Percentiles rank a stretch among this genome's conserved stretches.
Evolutionary conservation across 2,113 vertebrate genomes (phyloP).

Genomic region (Geococcyx californianus): DNA sequence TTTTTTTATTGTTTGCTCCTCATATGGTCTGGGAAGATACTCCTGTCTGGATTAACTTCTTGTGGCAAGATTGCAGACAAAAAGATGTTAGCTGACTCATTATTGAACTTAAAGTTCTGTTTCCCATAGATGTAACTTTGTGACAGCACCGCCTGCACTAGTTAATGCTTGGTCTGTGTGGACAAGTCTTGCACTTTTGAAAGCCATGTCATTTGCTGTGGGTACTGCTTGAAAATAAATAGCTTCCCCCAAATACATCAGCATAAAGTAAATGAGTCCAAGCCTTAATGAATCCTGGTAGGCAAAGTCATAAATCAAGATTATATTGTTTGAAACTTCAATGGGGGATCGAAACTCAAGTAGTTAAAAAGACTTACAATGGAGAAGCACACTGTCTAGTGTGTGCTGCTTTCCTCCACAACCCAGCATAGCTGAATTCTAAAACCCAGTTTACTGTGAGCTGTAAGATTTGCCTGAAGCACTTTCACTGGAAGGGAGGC

Average conservation of each 20-base stretch:
- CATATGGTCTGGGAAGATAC: background rate
- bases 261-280: background rate
- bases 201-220: background rate
- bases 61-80: background rate
- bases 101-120: background rate
- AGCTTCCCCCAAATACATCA: background rate
- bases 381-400: background rate
- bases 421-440: background rate
- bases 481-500: background rate
- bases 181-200: background rate
- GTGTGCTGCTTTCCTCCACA: background rate
- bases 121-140: background rate
- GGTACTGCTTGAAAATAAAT: background rate
- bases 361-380: background rate
- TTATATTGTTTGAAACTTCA: background rate
- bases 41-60: constrained; percentile 17
- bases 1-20: constrained; percentile 3
- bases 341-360: background rate
- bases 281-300: background rate
- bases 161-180: background rate
- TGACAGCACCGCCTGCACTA: background rate
- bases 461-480: background rate
- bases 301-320: background rate
- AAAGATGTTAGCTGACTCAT: constrained; percentile 13
- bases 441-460: background rate